These are phyloP conservation scores for Lutjanus campechanus DNA, from an alignment of 2,797 vertebrate species.

Conservation along the genomic window DNA sequence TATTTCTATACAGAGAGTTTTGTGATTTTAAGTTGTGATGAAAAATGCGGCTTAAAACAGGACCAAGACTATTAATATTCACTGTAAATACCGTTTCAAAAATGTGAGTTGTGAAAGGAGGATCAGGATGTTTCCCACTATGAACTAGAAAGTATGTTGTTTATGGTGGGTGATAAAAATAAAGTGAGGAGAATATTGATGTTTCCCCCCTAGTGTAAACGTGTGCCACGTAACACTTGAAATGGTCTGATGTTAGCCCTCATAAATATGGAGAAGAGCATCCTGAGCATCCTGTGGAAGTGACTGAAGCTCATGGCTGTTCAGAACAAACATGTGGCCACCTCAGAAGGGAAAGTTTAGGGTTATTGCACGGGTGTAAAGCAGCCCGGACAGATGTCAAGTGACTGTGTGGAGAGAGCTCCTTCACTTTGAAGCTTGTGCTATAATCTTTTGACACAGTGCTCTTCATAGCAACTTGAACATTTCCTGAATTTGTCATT, in stretches of 20 bases:
- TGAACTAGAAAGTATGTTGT: conserved; percentile 19
- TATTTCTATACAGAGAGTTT: conserved; percentile 14
- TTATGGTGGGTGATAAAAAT: conserved; percentile 26
- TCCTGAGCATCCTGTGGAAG: conserved; percentile 54
- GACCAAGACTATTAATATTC: conserved; percentile 50
- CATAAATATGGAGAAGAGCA: conserved; percentile 45
- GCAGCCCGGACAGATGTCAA: conserved; percentile 52
- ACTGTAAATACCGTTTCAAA: conserved; percentile 20
- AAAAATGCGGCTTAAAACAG: conserved; percentile 11
- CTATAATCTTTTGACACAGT: background rate
- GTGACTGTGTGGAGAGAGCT: conserved; percentile 31
- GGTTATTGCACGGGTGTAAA: conserved; percentile 72
- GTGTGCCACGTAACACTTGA: conserved; percentile 55
- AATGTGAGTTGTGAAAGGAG: conserved; percentile 11
- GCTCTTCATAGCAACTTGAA: conserved; percentile 20
- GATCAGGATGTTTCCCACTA: background rate
- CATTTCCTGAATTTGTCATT: conserved; percentile 44
- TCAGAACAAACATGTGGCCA: conserved; percentile 54
- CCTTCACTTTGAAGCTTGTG: conserved; percentile 63
- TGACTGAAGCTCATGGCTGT: conserved; percentile 48
- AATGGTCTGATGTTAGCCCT: conserved; percentile 44
- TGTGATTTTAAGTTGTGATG: conserved; percentile 26
- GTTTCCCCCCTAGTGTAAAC: conserved; percentile 33
- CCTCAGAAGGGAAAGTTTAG: conserved; percentile 65
- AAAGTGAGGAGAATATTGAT: conserved; percentile 27